Evolutionary conservation across 2,113 vertebrate genomes (phyloP).

Genomic region (Vicugna pacos): DNA sequence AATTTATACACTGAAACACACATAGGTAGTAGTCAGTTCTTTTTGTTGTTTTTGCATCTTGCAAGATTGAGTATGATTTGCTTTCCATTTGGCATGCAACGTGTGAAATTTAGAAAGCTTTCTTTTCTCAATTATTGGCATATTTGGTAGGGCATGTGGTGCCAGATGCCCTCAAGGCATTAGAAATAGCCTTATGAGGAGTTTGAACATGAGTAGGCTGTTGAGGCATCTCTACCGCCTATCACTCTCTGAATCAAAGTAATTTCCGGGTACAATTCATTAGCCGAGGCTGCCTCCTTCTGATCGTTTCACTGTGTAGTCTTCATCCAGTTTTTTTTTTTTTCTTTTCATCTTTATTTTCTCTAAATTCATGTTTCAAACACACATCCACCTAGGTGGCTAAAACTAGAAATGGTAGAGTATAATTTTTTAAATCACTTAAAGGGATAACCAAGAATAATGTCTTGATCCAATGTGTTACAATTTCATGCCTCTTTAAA

Average conservation of each 20-base stretch:
- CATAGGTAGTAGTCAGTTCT: slow-evolving; percentile 38
- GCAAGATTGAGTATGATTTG: slow-evolving; percentile 59
- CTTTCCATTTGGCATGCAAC: slow-evolving; percentile 56
- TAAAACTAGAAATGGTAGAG: not conserved
- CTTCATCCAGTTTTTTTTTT: slow-evolving; percentile 6
- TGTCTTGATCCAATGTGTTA: not conserved
- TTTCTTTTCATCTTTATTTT: slow-evolving; percentile 10
- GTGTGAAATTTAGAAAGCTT: slow-evolving; percentile 69
- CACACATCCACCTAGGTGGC: not conserved
- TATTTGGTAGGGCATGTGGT: slow-evolving; percentile 58
- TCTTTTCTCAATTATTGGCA: slow-evolving; percentile 50
- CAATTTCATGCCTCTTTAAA: not conserved
- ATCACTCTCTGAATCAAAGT: slow-evolving; percentile 46
- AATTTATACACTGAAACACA: not conserved
- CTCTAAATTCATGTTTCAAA: slow-evolving; percentile 22
- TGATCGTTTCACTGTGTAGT: not conserved
- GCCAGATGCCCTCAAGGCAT: slow-evolving; percentile 69
- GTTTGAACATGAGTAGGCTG: slow-evolving; percentile 42
- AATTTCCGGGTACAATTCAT: slow-evolving; percentile 55
- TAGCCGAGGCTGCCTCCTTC: slow-evolving; percentile 56
- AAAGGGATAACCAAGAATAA: not conserved
- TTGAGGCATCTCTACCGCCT: not conserved
- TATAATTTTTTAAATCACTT: not conserved
- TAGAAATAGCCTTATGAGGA: slow-evolving; percentile 64
- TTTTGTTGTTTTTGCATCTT: slow-evolving; percentile 72